Percentiles rank a stretch among this genome's conserved stretches.
phyloP scores from a whole-genome alignment of 2,888 invertebrate species.

The Lepidocyrtinus sp. region DNA sequence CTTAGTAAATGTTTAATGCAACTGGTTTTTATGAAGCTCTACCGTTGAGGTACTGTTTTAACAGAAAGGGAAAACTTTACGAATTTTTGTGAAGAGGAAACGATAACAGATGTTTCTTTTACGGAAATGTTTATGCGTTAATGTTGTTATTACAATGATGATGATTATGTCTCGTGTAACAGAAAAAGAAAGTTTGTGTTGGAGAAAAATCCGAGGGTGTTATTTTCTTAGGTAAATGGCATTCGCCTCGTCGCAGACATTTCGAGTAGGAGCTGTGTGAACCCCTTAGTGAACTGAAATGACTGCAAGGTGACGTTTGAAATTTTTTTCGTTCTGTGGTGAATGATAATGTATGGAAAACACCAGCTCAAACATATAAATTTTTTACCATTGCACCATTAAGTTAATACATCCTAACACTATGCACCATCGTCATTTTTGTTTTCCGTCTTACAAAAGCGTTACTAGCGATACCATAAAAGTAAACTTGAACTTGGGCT shows the following conservation, averaged over 20 bases:
- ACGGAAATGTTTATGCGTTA: not conserved
- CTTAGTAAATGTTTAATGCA: not conserved
- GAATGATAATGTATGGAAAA: not conserved
- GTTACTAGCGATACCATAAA: slow-evolving; percentile 49
- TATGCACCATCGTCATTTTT: not conserved
- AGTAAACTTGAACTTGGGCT: slow-evolving; percentile 61
- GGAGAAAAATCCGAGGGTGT: not conserved
- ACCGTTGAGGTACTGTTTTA: not conserved
- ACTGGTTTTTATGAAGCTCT: slow-evolving; percentile 7
- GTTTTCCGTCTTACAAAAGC: not conserved
- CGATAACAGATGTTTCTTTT: not conserved
- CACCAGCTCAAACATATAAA: not conserved
- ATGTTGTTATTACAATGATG: slow-evolving; percentile 1
- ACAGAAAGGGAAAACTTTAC: not conserved
- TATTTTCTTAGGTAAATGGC: not conserved
- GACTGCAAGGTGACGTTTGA: slow-evolving; percentile 5
- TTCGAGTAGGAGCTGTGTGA: not conserved
- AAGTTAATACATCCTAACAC: not conserved
- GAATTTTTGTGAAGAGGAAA: not conserved
- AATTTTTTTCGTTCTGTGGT: not conserved
- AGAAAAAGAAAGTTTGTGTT: slow-evolving; percentile 25
- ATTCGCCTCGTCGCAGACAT: not conserved
- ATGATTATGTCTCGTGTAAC: not conserved
- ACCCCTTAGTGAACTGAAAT: not conserved
- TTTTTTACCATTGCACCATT: not conserved